These are phyloP conservation scores for Takifugu flavidus DNA, from an alignment of 2,113 vertebrate species.

Conservation along the genomic window DNA sequence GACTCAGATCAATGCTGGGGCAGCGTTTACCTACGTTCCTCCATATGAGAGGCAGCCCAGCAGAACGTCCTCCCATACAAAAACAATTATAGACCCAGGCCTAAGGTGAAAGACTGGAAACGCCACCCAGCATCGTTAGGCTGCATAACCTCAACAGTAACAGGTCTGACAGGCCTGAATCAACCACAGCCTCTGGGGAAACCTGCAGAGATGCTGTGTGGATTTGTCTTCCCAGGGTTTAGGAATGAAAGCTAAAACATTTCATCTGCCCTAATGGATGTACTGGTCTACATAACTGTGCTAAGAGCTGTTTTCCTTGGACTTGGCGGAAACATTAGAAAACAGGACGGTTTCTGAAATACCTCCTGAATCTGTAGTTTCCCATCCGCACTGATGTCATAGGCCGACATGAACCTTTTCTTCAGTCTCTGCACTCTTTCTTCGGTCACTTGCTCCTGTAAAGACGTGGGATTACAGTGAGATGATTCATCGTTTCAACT, in stretches of 20 bases:
- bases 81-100: neutral
- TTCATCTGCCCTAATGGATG: too few relatives aligned
- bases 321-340: too few relatives aligned
- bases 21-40: too few relatives aligned
- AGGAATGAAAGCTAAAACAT: too few relatives aligned
- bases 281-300: too few relatives aligned
- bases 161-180: too few relatives aligned
- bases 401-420: slow-evolving; percentile 80
- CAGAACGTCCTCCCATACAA: neutral
- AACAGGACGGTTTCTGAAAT: neutral
- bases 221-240: too few relatives aligned
- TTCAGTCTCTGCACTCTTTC: slow-evolving; percentile 81
- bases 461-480: slow-evolving; percentile 7
- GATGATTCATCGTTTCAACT: neutral
- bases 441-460: slow-evolving; percentile 78
- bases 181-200: neutral
- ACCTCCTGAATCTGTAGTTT: slow-evolving; percentile 90
- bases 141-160: too few relatives aligned
- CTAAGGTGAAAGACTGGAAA: neutral
- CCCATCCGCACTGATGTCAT: slow-evolving; percentile 77
- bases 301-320: too few relatives aligned
- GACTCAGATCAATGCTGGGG: neutral
- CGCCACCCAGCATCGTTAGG: too few relatives aligned
- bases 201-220: too few relatives aligned
- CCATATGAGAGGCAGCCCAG: too few relatives aligned